A percentile compares a stretch with the other conserved stretches of the same genome.
These are phyloP conservation scores for Girardinus metallicus DNA, from an alignment of 2,797 vertebrate genomes.

Conservation along the genomic window DNA sequence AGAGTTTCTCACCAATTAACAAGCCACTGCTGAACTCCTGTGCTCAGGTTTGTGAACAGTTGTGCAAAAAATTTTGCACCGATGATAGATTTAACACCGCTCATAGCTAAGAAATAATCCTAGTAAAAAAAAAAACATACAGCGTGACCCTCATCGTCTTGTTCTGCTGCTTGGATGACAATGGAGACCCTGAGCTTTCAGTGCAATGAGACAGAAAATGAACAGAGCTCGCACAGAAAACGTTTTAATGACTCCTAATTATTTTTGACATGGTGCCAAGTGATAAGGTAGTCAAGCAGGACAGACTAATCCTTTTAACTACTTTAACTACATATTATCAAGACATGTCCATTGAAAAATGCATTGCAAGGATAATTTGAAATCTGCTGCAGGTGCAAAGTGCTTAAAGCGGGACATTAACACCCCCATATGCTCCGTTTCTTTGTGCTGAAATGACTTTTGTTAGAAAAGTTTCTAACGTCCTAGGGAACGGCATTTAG, in stretches of 20 bases:
- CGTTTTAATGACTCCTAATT: slow-evolving; percentile 55
- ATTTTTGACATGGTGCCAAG: slow-evolving; percentile 25
- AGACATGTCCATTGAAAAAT: slow-evolving; percentile 3
- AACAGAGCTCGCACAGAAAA: slow-evolving; percentile 46
- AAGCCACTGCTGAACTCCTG: slow-evolving; percentile 20
- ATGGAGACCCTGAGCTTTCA: slow-evolving; percentile 22
- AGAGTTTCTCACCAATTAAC: slow-evolving; percentile 39
- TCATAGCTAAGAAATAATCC: slow-evolving; percentile 14
- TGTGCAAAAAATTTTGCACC: slow-evolving; percentile 28
- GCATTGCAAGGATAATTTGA: not conserved
- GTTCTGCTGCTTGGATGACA: slow-evolving; percentile 35
- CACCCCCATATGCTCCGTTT: not conserved
- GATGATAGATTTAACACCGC: slow-evolving; percentile 15
- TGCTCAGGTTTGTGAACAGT: slow-evolving; percentile 8
- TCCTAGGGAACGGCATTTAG: not conserved
- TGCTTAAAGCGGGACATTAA: not conserved
- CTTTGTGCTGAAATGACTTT: not conserved
- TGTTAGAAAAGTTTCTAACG: not conserved
- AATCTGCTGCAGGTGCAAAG: not conserved
- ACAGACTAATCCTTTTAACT: slow-evolving; percentile 28
- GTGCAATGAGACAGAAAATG: slow-evolving; percentile 58
- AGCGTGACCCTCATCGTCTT: slow-evolving; percentile 28
- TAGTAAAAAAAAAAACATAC: not conserved
- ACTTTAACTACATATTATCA: slow-evolving; percentile 14
- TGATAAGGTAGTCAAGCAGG: slow-evolving; percentile 15